phyloP scores from a whole-genome alignment of 2,888 invertebrate species.

The Protophormia terraenovae region DNA sequence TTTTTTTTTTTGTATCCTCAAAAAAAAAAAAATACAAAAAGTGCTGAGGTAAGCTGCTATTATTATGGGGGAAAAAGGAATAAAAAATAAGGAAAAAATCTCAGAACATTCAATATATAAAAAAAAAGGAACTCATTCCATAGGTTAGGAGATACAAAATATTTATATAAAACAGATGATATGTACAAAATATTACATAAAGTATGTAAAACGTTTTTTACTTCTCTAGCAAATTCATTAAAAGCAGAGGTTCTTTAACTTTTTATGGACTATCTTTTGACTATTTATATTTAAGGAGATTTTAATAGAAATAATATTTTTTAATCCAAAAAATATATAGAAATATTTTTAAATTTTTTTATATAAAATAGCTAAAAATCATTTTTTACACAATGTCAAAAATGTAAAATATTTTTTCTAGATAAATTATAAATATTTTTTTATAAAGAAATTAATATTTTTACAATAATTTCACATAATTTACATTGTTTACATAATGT shows the following conservation, averaged over 20 bases:
- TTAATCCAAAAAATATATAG: no score
- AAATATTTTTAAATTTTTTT: no score
- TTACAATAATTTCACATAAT: no score
- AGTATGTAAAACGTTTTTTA: constrained; percentile 47
- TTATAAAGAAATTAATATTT: no score
- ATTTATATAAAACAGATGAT: constrained; percentile 55
- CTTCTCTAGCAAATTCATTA: constrained; percentile 24
- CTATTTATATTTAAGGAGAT: no score
- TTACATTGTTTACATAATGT: no score
- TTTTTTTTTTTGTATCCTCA: constrained; percentile 7
- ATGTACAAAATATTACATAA: constrained; percentile 44
- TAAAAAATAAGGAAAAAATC: constrained; percentile 37
- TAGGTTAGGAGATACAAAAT: constrained; percentile 10
- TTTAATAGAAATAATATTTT: background rate
- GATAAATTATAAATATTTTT: no score
- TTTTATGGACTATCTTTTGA: background rate
- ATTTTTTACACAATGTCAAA: no score
- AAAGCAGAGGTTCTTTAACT: constrained; percentile 23
- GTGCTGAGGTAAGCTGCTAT: constrained; percentile 75
- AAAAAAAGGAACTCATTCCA: constrained; percentile 6
- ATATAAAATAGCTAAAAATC: no score
- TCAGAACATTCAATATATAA: constrained; percentile 41
- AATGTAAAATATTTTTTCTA: no score
- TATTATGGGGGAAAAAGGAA: constrained; percentile 28
- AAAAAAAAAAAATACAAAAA: constrained; percentile 70